These are phyloP conservation scores for Agrochola lota DNA, from an alignment of 2,888 invertebrate species.

Conservation along the genomic window DNA sequence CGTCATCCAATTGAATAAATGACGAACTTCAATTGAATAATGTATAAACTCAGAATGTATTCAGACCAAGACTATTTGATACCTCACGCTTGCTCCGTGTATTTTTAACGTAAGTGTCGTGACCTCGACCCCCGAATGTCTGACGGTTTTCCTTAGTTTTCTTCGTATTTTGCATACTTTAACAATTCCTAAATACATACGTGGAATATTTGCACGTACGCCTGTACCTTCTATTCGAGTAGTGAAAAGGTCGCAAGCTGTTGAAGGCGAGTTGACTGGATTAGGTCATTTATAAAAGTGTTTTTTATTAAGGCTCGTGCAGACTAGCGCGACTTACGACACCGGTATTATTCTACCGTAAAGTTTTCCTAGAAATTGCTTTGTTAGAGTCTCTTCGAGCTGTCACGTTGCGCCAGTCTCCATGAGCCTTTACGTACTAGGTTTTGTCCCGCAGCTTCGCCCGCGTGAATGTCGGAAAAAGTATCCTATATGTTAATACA, in stretches of 20 bases:
- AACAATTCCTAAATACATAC: constrained; percentile 35
- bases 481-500: too few species aligned
- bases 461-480: too few species aligned
- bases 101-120: constrained; percentile 37
- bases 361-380: too few species aligned
- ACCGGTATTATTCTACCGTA: too few species aligned
- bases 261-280: not conserved
- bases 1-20: constrained; percentile 36
- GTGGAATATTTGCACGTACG: constrained; percentile 37
- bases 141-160: constrained; percentile 28
- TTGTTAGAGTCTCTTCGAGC: too few species aligned
- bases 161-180: constrained; percentile 45
- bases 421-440: too few species aligned
- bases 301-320: not conserved
- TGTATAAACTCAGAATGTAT: constrained; percentile 6
- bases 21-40: too few species aligned
- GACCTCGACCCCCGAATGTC: constrained; percentile 45
- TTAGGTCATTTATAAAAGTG: not conserved
- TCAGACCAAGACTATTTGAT: constrained; percentile 5
- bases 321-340: too few species aligned
- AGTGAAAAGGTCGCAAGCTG: not conserved
- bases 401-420: too few species aligned
- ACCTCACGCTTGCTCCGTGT: constrained; percentile 26
- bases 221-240: not conserved
- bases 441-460: too few species aligned